These are phyloP conservation scores for Apolygus lucorum DNA, from an alignment of 1,140 invertebrate species.

Conservation along the genomic window DNA sequence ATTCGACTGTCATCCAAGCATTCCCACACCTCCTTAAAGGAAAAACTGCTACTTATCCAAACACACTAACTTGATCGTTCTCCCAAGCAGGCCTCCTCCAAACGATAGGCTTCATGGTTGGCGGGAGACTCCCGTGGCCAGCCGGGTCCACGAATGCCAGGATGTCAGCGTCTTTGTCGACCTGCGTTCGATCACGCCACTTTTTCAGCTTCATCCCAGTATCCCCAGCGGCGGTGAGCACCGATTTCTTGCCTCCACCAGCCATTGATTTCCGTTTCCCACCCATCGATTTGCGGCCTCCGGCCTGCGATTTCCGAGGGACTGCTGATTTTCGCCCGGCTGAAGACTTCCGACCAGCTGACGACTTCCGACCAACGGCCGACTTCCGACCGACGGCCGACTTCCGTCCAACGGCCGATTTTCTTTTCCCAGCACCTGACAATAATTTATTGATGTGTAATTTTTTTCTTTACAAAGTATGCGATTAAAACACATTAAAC, in stretches of 20 bases:
- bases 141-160: conserved; percentile 18
- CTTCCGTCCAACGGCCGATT: not conserved
- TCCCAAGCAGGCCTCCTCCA: conserved; percentile 17
- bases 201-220: not conserved
- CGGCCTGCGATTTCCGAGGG: not conserved
- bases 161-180: not conserved
- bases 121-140: conserved; percentile 7
- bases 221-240: not conserved
- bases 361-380: not conserved
- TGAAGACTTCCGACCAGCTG: not conserved
- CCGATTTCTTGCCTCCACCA: conserved; percentile 1
- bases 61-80: not conserved
- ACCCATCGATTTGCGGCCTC: not conserved
- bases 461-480: no score
- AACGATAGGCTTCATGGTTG: not conserved
- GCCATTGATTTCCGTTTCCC: no score
- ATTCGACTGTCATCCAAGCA: no score
- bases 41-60: no score
- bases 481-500: no score
- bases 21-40: no score
- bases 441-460: no score
- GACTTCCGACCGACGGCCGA: not conserved
- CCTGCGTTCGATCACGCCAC: not conserved
- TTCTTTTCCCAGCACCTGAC: not conserved
- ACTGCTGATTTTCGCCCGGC: not conserved